Evolutionary conservation across 2,113 vertebrate species (phyloP), one percentile per base, ranked within the genome.

Genomic region (Asarcornis scutulata): DNA sequence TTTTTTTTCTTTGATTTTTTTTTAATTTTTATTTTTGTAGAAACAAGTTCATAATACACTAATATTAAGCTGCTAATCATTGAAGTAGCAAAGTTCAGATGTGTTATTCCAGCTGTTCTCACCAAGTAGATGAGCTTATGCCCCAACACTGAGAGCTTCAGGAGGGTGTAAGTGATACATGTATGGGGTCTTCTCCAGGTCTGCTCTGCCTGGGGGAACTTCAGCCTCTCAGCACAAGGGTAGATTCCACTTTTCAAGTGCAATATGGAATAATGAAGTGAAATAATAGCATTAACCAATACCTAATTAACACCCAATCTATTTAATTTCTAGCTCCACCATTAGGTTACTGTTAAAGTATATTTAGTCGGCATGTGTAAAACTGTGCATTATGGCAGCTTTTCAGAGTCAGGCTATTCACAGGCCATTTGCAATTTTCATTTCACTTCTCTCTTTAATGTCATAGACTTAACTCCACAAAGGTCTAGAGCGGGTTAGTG

Each of bases 241-340:
- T 26, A 20, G 60, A 69, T 78, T 83, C 86, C 77, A 73, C 64
- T 62, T 88, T 88, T 73, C 91, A 84, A 60, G 9, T 58, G 55
- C 53, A 92, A 94, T 80, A 84, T 58, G 67, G 78, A 95, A 96
- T 94, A 96, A 95, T 96, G 96, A 93, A 96, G 96, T 96, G 96
- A 96, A 96, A 97, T 96, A 97, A 97, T 85, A 92, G 84, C 93
- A 88, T 96, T 96, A 96, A 96, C 93, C 87, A 95, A 96, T 96
- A 97, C 89, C 87, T 93, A 96, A 96, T 97, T 97, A 97, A 97
- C 91, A 93, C 89, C 94, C 91, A 71, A 95, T 96, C 94, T 96
- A 97, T 96, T 96, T 94, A 95, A 97, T 96, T 95, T 94, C 93
- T 42, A 94, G 46, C 93, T 91, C 87, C 82, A 55, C 95, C 91